Conservation (phyloP, 2,888 invertebrate species). For the Falcaria lacertinaria region DNA sequence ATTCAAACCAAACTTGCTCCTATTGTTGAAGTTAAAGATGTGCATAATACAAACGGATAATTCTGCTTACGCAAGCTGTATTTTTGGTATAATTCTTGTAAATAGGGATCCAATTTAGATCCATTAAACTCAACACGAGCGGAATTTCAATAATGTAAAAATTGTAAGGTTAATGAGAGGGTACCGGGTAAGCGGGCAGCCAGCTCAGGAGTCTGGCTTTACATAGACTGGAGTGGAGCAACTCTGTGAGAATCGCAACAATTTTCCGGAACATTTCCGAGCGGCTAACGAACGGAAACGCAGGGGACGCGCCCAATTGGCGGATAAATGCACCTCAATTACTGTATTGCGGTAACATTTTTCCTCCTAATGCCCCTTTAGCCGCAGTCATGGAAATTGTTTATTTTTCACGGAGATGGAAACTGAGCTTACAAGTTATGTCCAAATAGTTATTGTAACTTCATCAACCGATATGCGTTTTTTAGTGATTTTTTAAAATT, state of each 20-base stretch:
- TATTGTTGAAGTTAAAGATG: background rate
- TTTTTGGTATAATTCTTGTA: background rate
- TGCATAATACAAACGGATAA: background rate
- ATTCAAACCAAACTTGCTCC: background rate
- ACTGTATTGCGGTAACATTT: slow-evolving; percentile 70
- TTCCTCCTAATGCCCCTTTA: slow-evolving; percentile 57
- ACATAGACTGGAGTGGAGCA: slow-evolving; percentile 38
- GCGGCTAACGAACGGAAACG: slow-evolving; percentile 72
- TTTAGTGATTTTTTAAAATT: no score
- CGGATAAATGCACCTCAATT: slow-evolving; percentile 74
- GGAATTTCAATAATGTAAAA: slow-evolving; percentile 1
- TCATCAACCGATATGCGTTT: no score
- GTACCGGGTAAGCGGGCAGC: slow-evolving; percentile 12
- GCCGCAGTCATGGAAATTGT: slow-evolving; percentile 36
- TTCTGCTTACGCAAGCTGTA: background rate
- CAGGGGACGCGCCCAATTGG: slow-evolving; percentile 71
- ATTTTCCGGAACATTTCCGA: slow-evolving; percentile 74
- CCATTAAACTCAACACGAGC: background rate
- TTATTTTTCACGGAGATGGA: slow-evolving; percentile 19
- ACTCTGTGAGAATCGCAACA: slow-evolving; percentile 61
- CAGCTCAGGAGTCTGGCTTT: slow-evolving; percentile 32
- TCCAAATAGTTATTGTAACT: no score
- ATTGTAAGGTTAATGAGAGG: background rate
- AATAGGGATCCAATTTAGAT: background rate
- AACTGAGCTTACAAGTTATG: no score